Conservation (phyloP, 2,888 invertebrate species). For the Phrixothrix hirtus region DNA sequence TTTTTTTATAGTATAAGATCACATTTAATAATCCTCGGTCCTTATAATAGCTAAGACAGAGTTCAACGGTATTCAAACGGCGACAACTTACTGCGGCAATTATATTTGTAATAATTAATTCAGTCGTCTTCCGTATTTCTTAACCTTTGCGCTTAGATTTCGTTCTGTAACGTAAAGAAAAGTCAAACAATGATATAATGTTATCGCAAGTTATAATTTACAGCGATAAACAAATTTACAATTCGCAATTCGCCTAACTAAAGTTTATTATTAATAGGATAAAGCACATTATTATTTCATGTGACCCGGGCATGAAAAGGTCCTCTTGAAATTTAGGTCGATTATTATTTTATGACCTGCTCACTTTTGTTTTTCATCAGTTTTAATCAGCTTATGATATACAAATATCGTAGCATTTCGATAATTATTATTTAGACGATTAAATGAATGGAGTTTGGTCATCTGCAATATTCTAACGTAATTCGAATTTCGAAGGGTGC, state of each 20-base stretch:
- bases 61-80: constrained; percentile 23
- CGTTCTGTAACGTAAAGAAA: constrained; percentile 7
- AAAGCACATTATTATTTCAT: constrained; percentile 15
- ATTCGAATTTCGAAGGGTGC: constrained; percentile 48
- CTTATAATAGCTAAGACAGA: constrained; percentile 12
- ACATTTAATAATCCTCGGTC: constrained; percentile 3
- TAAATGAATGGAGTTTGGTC: constrained; percentile 24
- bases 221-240: constrained; percentile 13
- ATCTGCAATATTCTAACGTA: constrained; percentile 39
- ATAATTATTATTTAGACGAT: constrained; percentile 17
- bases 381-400: constrained; percentile 1
- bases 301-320: constrained; percentile 24
- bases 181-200: constrained; percentile 19
- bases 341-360: constrained; percentile 18
- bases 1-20: constrained; percentile 5
- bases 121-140: constrained; percentile 34
- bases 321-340: constrained; percentile 19
- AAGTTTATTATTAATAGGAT: constrained; percentile 1
- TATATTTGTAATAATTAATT: constrained; percentile 36
- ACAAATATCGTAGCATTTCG: neutral
- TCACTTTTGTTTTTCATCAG: constrained; percentile 15
- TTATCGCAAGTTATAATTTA: constrained; percentile 12
- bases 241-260: constrained; percentile 12
- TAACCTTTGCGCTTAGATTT: constrained; percentile 32
- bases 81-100: constrained; percentile 32